phyloP scores from a whole-genome alignment of 2,888 invertebrate genomes.

The Melanotus villosus region DNA sequence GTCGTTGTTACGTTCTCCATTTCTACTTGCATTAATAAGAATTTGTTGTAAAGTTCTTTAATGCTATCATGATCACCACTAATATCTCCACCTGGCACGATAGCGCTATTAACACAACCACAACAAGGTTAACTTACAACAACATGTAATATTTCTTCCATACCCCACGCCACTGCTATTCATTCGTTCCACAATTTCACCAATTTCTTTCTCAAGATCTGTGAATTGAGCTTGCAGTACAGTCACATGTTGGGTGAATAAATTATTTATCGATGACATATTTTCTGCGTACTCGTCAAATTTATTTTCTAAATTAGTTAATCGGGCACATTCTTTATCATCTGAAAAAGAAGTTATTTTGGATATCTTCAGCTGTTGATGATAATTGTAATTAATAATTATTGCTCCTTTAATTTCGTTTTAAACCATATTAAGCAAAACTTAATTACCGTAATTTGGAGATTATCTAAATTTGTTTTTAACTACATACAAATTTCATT shows the following conservation, averaged over 20 bases:
- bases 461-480: too few relatives aligned
- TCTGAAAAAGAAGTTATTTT: too few relatives aligned
- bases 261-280: slow-evolving; percentile 61
- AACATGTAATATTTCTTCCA: too few relatives aligned
- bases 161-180: slow-evolving; percentile 31
- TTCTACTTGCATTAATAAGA: slow-evolving; percentile 66
- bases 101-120: too few relatives aligned
- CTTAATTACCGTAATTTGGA: too few relatives aligned
- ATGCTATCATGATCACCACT: slow-evolving; percentile 53
- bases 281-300: slow-evolving; percentile 59
- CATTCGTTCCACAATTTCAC: slow-evolving; percentile 59
- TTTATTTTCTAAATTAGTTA: slow-evolving; percentile 48
- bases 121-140: too few relatives aligned
- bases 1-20: slow-evolving; percentile 65
- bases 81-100: slow-evolving; percentile 50
- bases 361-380: not conserved
- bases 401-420: too few relatives aligned
- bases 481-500: too few relatives aligned
- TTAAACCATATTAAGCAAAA: too few relatives aligned
- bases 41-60: slow-evolving; percentile 64
- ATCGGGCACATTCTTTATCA: too few relatives aligned
- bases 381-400: too few relatives aligned
- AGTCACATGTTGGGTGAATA: slow-evolving; percentile 66
- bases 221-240: slow-evolving; percentile 70
- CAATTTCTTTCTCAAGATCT: slow-evolving; percentile 67